Evolutionary conservation across 2,113 vertebrate genomes (phyloP), one percentile per base, ranked within the genome.

Genomic region (Pseudopodoces humilis): DNA sequence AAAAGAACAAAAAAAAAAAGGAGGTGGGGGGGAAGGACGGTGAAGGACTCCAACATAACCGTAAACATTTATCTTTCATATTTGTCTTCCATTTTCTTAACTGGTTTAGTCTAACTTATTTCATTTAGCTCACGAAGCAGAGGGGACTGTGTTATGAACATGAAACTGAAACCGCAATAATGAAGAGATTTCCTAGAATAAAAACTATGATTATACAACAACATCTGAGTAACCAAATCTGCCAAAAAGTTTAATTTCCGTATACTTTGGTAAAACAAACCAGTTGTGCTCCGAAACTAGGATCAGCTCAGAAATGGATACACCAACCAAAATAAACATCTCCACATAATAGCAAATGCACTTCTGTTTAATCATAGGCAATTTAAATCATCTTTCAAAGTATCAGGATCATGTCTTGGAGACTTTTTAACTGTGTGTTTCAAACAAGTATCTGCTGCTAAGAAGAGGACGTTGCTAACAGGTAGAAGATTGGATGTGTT

Each of bases 141-240:
- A 93, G 90, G 62, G 56, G 15, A 93, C 92, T 81, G 43, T 65
- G 80, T 95, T 94, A 95, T 94, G 94, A 96, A 94, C 96, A 90
- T 87, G 95, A 96, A 95, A 97, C 88, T 91, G 95, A 97, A 98
- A 97, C 97, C 95, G 72, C 97, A 98, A 96, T 97, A 97, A 97
- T 92, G 97, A 97, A 97, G 93, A 96, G 96, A 97, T 97, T 98
- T 96, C 97, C 97, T 96, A 97, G 97, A 97, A 97, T 96, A 92
- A 97, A 97, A 97, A 95, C 47, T 86, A 95, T 83, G 94, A 98
- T 97, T 97, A 95, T 93, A 97, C 95, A 97, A 94, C 96, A 95
- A 96, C 95, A 97, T 97, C 84, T 79, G 96, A 97, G 96, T 95
- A 97, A 97, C 95, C 95, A 96, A 96, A 97, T 94, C 97, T 97